Evolutionary conservation across 2,888 invertebrate species (phyloP), one percentile per base, ranked within the genome.

Genomic region (Lycocerus yunnanus): DNA sequence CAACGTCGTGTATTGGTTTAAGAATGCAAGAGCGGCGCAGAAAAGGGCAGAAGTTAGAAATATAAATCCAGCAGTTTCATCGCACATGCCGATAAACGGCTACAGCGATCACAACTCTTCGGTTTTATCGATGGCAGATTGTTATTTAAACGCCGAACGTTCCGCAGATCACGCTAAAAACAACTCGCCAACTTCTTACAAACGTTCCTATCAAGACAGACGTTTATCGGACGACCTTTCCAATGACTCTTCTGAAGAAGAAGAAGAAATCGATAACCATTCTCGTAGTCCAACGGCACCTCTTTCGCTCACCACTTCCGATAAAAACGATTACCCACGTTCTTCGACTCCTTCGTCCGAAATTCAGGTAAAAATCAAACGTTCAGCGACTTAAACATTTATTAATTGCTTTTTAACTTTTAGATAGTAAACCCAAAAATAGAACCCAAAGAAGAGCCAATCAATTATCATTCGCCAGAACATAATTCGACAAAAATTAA

Each of bases 1-100:
- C 84, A 98, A 98, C 85, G 97, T 98, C 14, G 97, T 97, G 14
- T 97, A 97, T 84, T 97, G 97, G 97, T 99, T 99, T 88, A 98
- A 98, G 86, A 98, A 98, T 85, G 98, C 98, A 0, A 90, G 99
- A 69, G 98, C 98, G 1, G 97, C 97, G 1, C 96, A 97, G 85
- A 97, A 98, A 84, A 90, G 98, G 60, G 97, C 97, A 2, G 96
- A 97, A 88, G 89, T 94, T 83, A 89, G 94, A 78, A 89, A 91
- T 84, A 89, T 91, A 80, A 83, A 87, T 82, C 82, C 87, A 77
- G 88, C 90, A 72, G 90, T 93, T 68, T 87, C 89, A 72, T 92
- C 88, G 83, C 93, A 89, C 84, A 88, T 90, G 80, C 89, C 90
- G 9, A 87, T 91, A 10, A 92, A 92, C 82, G 92, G 92, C 11